Evolutionary conservation across 1,140 invertebrate genomes (phyloP).

Genomic region (Papilio helenus): DNA sequence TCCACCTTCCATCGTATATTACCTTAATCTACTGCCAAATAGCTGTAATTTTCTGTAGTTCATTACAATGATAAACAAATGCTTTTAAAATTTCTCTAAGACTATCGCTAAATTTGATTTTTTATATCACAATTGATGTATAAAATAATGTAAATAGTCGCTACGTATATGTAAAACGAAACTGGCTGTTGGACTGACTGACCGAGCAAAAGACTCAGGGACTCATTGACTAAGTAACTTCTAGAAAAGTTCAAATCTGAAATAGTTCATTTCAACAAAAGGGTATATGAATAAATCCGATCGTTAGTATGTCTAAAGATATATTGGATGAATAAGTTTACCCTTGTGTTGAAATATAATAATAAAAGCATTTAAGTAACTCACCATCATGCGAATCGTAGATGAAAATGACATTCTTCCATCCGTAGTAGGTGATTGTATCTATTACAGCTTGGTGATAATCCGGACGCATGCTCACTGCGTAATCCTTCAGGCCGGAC

Average conservation of each 20-base stretch:
- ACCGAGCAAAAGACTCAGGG: neutral
- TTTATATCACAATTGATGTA: no score
- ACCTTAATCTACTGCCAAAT: conserved; percentile 2
- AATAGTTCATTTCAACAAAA: no score
- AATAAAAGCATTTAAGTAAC: conserved; percentile 33
- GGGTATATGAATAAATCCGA: no score
- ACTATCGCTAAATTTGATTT: no score
- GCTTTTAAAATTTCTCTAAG: neutral
- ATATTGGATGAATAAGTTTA: neutral
- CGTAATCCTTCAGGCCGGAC: conserved; percentile 91
- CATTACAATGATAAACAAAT: neutral
- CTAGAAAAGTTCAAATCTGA: no score
- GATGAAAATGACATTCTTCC: conserved; percentile 96
- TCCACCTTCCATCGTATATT: neutral
- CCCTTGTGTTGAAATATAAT: neutral
- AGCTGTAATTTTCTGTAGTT: neutral
- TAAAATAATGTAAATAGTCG: no score
- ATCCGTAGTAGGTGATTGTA: conserved; percentile 94
- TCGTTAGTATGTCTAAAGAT: no score
- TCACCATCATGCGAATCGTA: conserved; percentile 97
- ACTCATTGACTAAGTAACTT: no score
- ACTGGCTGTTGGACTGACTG: neutral
- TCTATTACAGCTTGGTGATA: conserved; percentile 96
- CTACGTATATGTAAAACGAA: neutral
- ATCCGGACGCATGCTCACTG: conserved; percentile 95